Base-by-base conservation (phyloP, 2,888 invertebrate genomes). In the Tenthredo notha region DNA sequence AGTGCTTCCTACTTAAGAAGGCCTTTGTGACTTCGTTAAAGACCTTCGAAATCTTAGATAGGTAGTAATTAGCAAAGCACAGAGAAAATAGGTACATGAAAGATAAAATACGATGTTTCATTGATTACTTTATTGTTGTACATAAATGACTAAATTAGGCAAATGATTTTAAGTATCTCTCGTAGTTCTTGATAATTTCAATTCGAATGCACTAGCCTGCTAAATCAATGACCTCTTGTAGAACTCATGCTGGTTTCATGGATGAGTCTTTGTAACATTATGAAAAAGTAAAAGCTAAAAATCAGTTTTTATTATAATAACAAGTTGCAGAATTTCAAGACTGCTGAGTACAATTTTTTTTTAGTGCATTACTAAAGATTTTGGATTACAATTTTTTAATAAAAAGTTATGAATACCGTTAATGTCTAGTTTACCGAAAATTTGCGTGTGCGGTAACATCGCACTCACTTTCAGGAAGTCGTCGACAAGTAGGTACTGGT, bases 401-500 rank as follows among this genome's bases (percentile, higher is more conserved):
- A 4, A n/a, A 40, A 33, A 9, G 43, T 74, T n/a, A n/a, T 40
- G 15, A 37, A 40, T 43, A 1, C 7, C 21, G 21, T 74, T 37
- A 74, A 21, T 74, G 15, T 74, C 43, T n/a, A 18, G 72, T 40
- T 72, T 37, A 9, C 18, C 75, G 7, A n/a, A 86, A 87, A 7
- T 54, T 37, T 6, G 85, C 82, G 70, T 88, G 87, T 0, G 85
- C 80, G 6, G 87, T 89, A 7, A 88, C 65, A 37, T 89, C 88
- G 78, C 91, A 91, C 40, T 88, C 88, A 0, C 25, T 58, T 50
- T 88, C 86, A 0, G 89, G 74, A 15, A 91, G 86, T 84, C 87
- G 89, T 84, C 87, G 88, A 61, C 92, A 92, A 4, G 91, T 91
- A 0, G 88, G 90, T 0, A 86, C 0, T 0, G 92, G 92, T 29